Evolutionary conservation across 2,797 vertebrate species (phyloP).

Genomic region (Apogon talboti): DNA sequence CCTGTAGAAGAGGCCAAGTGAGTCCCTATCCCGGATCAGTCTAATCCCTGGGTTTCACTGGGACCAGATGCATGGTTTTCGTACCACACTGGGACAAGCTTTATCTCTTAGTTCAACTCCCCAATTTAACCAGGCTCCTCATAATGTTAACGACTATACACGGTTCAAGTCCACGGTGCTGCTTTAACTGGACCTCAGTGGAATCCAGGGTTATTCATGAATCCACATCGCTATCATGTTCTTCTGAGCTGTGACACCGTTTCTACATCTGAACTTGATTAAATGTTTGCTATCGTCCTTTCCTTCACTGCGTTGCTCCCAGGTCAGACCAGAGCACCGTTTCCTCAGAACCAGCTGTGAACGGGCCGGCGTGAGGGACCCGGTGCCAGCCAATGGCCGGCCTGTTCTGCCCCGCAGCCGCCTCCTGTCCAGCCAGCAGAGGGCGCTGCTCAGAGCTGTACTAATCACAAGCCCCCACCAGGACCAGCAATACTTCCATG

Average conservation of each 20-base stretch:
- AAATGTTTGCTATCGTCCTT: not conserved
- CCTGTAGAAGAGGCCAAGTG: slow-evolving; percentile 81
- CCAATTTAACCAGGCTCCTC: no score
- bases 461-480: slow-evolving; percentile 85
- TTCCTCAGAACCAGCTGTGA: slow-evolving; percentile 87
- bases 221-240: no score
- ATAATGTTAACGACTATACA: no score
- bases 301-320: not conserved
- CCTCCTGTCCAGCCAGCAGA: slow-evolving; percentile 76
- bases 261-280: not conserved
- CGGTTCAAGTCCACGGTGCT: no score
- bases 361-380: slow-evolving; percentile 92
- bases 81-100: no score
- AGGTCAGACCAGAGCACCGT: slow-evolving; percentile 87
- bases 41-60: no score
- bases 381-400: slow-evolving; percentile 51
- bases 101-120: no score
- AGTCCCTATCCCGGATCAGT: slow-evolving; percentile 43
- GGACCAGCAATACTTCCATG: slow-evolving; percentile 97
- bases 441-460: slow-evolving; percentile 83
- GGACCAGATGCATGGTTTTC: no score
- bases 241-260: no score
- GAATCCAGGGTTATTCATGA: no score
- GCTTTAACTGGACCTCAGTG: no score
- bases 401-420: slow-evolving; percentile 83